Percentiles rank a stretch among this genome's conserved stretches.
phyloP scores from a whole-genome alignment of 2,797 vertebrate genomes.

The Paguma larvata region DNA sequence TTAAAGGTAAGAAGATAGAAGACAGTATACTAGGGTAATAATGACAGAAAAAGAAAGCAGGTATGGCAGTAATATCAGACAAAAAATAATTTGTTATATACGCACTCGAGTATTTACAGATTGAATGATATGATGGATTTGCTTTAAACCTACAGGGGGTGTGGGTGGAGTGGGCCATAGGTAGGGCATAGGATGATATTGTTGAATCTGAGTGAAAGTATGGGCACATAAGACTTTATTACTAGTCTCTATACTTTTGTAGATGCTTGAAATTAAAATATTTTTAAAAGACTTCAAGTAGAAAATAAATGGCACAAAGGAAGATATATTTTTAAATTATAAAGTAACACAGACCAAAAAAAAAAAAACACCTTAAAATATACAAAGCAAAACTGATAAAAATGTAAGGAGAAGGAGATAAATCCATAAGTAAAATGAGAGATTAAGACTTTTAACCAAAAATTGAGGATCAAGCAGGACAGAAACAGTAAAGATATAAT shows the following conservation, averaged over 20 bases:
- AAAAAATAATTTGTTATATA: not conserved
- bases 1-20: not conserved
- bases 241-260: not conserved
- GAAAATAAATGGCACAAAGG: slow-evolving; percentile 9
- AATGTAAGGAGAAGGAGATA: not conserved
- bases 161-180: not conserved
- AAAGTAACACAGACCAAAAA: not conserved
- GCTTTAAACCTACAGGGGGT: not conserved
- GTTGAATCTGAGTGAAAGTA: not conserved
- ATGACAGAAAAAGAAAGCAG: not conserved
- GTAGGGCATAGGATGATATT: not conserved
- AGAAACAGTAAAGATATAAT: slow-evolving; percentile 6
- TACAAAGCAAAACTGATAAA: slow-evolving; percentile 4
- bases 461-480: not conserved
- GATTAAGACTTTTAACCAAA: slow-evolving; percentile 3
- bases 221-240: not conserved
- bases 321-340: not conserved
- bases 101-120: not conserved
- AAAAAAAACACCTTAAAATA: not conserved
- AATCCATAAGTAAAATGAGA: not conserved
- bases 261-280: not conserved
- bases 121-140: not conserved
- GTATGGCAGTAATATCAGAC: not conserved
- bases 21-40: not conserved
- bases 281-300: not conserved